A percentile compares a stretch with the other conserved stretches of the same genome.
phyloP scores from a whole-genome alignment of 2,888 invertebrate species.

The Catocala sponsa region DNA sequence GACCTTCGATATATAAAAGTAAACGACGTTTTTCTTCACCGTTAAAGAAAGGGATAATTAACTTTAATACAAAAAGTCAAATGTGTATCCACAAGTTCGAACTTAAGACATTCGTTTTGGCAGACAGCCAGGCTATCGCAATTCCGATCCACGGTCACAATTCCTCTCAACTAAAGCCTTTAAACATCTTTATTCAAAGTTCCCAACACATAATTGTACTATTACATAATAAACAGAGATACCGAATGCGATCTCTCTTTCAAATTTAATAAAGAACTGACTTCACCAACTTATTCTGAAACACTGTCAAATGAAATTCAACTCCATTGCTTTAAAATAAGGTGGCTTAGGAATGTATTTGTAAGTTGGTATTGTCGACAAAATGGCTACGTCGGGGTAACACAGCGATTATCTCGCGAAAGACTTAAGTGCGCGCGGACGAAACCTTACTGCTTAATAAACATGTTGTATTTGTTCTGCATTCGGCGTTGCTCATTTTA shows the following conservation, averaged over 20 bases:
- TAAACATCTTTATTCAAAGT: not conserved
- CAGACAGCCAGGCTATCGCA: too few species aligned
- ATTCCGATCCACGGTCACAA: not conserved
- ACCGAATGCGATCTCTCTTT: constrained; percentile 10
- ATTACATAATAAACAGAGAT: constrained; percentile 25
- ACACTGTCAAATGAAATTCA: not conserved
- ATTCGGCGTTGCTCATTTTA: constrained; percentile 7
- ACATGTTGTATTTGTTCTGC: constrained; percentile 16
- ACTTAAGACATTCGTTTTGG: too few species aligned
- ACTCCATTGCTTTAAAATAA: not conserved
- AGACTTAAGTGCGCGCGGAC: constrained; percentile 62
- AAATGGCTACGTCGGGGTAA: constrained; percentile 53
- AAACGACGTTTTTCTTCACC: too few species aligned
- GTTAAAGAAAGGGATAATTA: too few species aligned
- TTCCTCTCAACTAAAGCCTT: not conserved
- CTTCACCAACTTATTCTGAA: constrained; percentile 4
- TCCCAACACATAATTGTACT: constrained; percentile 16
- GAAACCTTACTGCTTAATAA: constrained; percentile 50
- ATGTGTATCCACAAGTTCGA: too few species aligned
- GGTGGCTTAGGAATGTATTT: constrained; percentile 2
- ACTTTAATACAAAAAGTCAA: too few species aligned
- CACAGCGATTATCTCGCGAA: constrained; percentile 67
- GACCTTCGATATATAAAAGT: too few species aligned
- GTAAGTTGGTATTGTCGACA: constrained; percentile 44
- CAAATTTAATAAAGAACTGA: constrained; percentile 15